Evolutionary conservation across 1,140 invertebrate genomes (phyloP).

Genomic region (Theocolax elegans): DNA sequence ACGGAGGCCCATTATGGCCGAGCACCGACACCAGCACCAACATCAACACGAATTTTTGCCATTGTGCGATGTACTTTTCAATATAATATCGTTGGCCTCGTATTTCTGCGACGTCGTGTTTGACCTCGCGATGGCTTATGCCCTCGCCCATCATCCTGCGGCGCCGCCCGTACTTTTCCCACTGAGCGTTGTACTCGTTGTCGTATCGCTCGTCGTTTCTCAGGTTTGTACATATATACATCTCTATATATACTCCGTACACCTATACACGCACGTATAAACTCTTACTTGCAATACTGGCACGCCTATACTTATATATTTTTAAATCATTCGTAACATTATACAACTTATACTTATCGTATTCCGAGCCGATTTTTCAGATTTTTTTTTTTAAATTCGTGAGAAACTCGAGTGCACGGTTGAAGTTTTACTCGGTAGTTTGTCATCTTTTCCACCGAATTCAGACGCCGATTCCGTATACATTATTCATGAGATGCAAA

Average conservation of each 20-base stretch:
- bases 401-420: no score
- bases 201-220: slow-evolving; percentile 78
- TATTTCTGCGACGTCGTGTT: slow-evolving; percentile 94
- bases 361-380: no score
- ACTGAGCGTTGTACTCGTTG: slow-evolving; percentile 75
- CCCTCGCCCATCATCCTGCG: slow-evolving; percentile 74
- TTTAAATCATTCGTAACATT: no score
- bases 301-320: no score
- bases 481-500: no score
- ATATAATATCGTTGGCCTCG: slow-evolving; percentile 89
- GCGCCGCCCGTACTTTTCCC: slow-evolving; percentile 71
- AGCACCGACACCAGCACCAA: slow-evolving; percentile 57
- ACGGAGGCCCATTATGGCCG: slow-evolving; percentile 66
- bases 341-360: no score
- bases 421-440: no score
- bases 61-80: slow-evolving; percentile 89
- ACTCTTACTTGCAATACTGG: no score
- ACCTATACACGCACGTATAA: no score
- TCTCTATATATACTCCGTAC: not conserved
- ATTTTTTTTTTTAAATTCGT: no score
- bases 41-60: slow-evolving; percentile 79
- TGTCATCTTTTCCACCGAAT: no score
- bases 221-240: slow-evolving; percentile 74
- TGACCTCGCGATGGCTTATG: slow-evolving; percentile 86
- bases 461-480: no score